Conservation (phyloP, 1,140 invertebrate genomes). For the Gyrodactylus bullatarudis region DNA sequence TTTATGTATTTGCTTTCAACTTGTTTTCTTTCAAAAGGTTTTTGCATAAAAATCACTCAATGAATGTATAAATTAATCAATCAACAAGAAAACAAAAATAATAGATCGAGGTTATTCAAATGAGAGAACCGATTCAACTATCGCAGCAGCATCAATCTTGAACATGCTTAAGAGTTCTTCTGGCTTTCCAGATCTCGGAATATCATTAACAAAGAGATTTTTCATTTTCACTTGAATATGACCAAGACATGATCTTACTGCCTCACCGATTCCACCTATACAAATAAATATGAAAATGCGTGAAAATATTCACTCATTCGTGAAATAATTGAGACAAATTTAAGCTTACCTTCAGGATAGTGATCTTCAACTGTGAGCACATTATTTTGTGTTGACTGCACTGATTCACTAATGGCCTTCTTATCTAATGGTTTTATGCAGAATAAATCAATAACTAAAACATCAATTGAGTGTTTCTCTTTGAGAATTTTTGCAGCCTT, state of each 20-base stretch:
- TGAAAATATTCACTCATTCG: no score
- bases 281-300: not conserved
- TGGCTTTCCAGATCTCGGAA: slow-evolving; percentile 9
- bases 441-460: slow-evolving; percentile 58
- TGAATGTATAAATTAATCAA: no score
- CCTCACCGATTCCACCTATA: slow-evolving; percentile 3
- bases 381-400: slow-evolving; percentile 38
- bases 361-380: slow-evolving; percentile 85
- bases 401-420: slow-evolving; percentile 36
- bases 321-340: no score
- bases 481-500: slow-evolving; percentile 42
- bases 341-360: slow-evolving; percentile 40
- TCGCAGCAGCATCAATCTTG: slow-evolving; percentile 8
- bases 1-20: no score
- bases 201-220: slow-evolving; percentile 6
- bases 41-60: no score
- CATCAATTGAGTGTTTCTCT: slow-evolving; percentile 26
- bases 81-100: no score
- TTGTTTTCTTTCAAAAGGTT: no score
- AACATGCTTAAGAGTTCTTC: slow-evolving; percentile 9
- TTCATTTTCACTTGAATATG: not conserved
- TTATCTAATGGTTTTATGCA: slow-evolving; percentile 75
- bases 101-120: no score
- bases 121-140: not conserved
- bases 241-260: not conserved